phyloP scores from a whole-genome alignment of 2,888 invertebrate species.

The Tinea pellionella region DNA sequence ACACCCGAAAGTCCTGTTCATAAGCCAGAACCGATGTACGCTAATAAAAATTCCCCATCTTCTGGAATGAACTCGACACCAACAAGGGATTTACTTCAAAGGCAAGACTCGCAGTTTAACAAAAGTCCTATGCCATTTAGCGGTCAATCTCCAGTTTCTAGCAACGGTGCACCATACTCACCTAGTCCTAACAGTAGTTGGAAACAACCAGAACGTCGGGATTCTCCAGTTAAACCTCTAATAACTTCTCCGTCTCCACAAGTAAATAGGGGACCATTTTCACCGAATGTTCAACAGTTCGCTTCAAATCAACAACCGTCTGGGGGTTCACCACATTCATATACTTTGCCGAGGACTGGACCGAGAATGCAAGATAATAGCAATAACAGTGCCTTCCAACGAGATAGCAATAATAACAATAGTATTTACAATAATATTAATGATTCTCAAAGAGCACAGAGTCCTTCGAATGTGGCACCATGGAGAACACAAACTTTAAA shows the following conservation, averaged over 20 bases:
- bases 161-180: constrained; percentile 41
- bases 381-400: constrained; percentile 20
- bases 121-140: constrained; percentile 60
- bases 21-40: constrained; percentile 60
- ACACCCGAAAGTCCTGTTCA: constrained; percentile 58
- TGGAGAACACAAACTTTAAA: constrained; percentile 55
- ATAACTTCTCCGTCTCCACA: constrained; percentile 37
- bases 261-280: constrained; percentile 38
- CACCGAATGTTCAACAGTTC: constrained; percentile 25
- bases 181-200: constrained; percentile 58
- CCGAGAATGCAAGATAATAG: constrained; percentile 41
- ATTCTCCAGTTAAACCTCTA: constrained; percentile 41
- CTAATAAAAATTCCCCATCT: constrained; percentile 44
- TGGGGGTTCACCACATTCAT: constrained; percentile 35
- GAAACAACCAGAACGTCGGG: constrained; percentile 57
- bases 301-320: constrained; percentile 28
- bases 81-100: constrained; percentile 48
- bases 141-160: constrained; percentile 41
- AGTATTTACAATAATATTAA: constrained; percentile 33
- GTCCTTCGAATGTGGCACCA: constrained; percentile 36
- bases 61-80: constrained; percentile 43
- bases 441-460: constrained; percentile 29
- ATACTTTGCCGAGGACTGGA: constrained; percentile 48
- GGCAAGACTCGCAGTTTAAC: constrained; percentile 64
- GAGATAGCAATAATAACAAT: constrained; percentile 28